Evolutionary conservation across 2,797 vertebrate species (phyloP), one percentile per base, ranked within the genome.

Genomic region (Lophotriccus pileatus): DNA sequence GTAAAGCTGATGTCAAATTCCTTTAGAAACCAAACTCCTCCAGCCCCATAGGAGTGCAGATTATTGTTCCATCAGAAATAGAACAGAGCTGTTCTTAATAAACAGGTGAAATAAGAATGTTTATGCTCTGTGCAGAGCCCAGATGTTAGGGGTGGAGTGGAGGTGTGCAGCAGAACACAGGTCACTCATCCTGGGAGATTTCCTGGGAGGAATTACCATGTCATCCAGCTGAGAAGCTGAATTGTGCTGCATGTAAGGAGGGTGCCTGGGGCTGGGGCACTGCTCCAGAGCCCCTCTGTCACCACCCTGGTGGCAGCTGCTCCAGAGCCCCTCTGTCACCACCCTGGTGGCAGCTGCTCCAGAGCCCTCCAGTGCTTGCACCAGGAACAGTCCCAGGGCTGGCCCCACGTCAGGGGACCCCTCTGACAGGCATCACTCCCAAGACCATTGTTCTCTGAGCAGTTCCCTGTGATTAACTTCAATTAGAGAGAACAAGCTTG

Each of bases 1-100:
- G 87, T 63, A 90, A 85, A 93, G 79, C 83, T 85, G 75, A 67
- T 91, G 81, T 94, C 72, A 76, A 60, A 93, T 76, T 94, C 94
- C 88, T 86, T 55, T 66, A 49, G 80, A 87, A 94, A 59, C 46
- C 39, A 17, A 79, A 67, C 46, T 79, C 74, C 46, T 87, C 39
- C 83, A 88, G 2, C 37, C 67, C 80, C 64, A 5, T 19, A 84
- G 50, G 64, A 81, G 46, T 21, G 25, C 7, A 37, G 91, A 84
- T 94, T 84, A 74, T 25, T 73, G 44, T 59, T 88, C 34, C 58
- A 20, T 63, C 37, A 49, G 81, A 49, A 90, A 24, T 25, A 58
- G 39, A 43, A 3, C 34, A 58, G 59, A 49, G 8, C 44, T 9
- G 47, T 23, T 64, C 56, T 67, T 21, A 3, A 39, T 43, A 73